These are phyloP conservation scores for Xyliphius kryptos DNA, from an alignment of 2,113 vertebrate species.

Conservation along the genomic window DNA sequence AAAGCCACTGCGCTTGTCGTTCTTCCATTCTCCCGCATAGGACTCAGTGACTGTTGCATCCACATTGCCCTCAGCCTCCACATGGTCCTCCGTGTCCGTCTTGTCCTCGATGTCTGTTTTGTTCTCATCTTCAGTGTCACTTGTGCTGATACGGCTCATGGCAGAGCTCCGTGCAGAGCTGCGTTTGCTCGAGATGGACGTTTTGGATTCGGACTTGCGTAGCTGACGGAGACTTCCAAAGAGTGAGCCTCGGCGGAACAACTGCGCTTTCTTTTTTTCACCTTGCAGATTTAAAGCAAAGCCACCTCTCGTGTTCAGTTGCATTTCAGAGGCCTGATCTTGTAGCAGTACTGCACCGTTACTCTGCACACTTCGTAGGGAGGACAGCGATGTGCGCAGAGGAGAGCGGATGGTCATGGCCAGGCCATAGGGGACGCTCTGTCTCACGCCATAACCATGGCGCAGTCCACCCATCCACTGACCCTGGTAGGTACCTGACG, in stretches of 20 bases:
- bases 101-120: slow-evolving; percentile 80
- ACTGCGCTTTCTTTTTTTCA: slow-evolving; percentile 91
- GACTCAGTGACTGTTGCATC: slow-evolving; percentile 95
- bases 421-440: slow-evolving; percentile 97
- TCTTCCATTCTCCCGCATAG: slow-evolving; percentile 96
- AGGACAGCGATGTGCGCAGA: slow-evolving; percentile 88
- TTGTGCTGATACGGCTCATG: slow-evolving; percentile 96
- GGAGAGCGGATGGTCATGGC: slow-evolving; percentile 94
- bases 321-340: slow-evolving; percentile 69
- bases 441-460: slow-evolving; percentile 92
- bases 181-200: slow-evolving; percentile 96
- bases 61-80: slow-evolving; percentile 90
- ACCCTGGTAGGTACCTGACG: slow-evolving; percentile 98
- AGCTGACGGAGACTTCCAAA: slow-evolving; percentile 90
- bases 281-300: slow-evolving; percentile 96
- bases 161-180: slow-evolving; percentile 90
- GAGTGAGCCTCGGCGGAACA: slow-evolving; percentile 88
- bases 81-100: slow-evolving; percentile 81
- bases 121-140: slow-evolving; percentile 90
- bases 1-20: slow-evolving; percentile 91
- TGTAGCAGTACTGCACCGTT: slow-evolving; percentile 89
- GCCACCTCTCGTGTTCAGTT: slow-evolving; percentile 83
- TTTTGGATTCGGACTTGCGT: slow-evolving; percentile 90
- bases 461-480: slow-evolving; percentile 98
- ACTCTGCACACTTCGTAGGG: slow-evolving; percentile 92